These are phyloP conservation scores for Anoplius nigerrimus DNA, from an alignment of 2,888 invertebrate genomes.

Conservation along the genomic window DNA sequence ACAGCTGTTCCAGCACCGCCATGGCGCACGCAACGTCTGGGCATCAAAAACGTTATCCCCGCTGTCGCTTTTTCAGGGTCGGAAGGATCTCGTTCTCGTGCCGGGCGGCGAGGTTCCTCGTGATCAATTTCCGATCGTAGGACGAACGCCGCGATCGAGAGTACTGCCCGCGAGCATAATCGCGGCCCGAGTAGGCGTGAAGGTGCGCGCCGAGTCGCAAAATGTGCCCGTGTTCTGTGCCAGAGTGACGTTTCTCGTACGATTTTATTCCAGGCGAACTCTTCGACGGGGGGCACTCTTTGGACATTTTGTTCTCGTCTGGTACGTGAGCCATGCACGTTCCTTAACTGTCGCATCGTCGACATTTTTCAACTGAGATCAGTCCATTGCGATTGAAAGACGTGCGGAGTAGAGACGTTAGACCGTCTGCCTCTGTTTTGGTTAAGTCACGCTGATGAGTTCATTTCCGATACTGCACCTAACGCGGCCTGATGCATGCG, in stretches of 20 bases:
- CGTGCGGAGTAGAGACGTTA: too few relatives aligned
- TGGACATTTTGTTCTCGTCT: not conserved
- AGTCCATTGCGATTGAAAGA: not conserved
- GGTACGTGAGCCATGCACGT: not conserved
- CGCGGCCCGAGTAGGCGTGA: too few relatives aligned
- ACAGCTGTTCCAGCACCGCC: constrained; percentile 54
- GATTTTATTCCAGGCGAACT: not conserved
- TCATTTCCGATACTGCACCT: too few relatives aligned
- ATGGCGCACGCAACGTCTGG: constrained; percentile 56
- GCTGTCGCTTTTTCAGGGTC: constrained; percentile 38
- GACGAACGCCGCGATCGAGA: constrained; percentile 7
- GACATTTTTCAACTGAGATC: not conserved
- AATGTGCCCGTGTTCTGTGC: constrained; percentile 32
- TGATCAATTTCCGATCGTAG: constrained; percentile 41
- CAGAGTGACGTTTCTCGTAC: constrained; percentile 24
- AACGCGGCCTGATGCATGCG: too few relatives aligned
- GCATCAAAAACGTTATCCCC: constrained; percentile 39
- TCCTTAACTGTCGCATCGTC: too few relatives aligned
- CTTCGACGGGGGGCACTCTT: too few relatives aligned
- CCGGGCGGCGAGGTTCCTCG: constrained; percentile 25
- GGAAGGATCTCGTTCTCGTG: constrained; percentile 34
- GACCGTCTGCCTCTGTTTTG: too few relatives aligned
- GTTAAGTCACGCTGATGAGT: too few relatives aligned
- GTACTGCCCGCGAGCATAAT: too few relatives aligned
- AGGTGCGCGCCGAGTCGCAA: not conserved